Conservation (phyloP, 2,113 vertebrate genomes). For the Sminthopsis crassicaudata region DNA sequence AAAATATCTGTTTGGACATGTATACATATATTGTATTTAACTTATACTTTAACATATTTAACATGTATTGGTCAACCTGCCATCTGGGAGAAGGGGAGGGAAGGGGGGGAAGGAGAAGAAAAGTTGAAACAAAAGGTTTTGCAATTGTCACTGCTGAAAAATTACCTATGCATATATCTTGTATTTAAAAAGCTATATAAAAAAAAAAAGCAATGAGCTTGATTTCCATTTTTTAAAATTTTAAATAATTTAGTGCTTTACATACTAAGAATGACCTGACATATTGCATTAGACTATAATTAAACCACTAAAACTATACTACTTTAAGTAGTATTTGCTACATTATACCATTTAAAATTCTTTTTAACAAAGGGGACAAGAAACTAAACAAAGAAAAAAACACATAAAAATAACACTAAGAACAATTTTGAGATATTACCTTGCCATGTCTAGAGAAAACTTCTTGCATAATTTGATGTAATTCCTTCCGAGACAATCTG, state of each 20-base stretch:
- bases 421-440: slow-evolving; percentile 81
- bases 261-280: not conserved
- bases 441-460: slow-evolving; percentile 92
- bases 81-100: no score
- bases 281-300: not conserved
- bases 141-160: no score
- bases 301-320: not conserved
- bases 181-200: no score
- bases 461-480: slow-evolving; percentile 92
- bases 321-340: not conserved
- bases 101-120: no score
- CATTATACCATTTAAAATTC: not conserved
- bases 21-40: no score
- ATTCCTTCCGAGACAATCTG: slow-evolving; percentile 95
- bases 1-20: no score
- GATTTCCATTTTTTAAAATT: not conserved
- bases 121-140: no score
- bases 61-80: no score
- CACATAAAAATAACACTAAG: not conserved
- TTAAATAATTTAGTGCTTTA: not conserved
- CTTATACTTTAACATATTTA: no score
- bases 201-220: not conserved
- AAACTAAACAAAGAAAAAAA: not conserved
- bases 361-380: not conserved
- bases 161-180: no score